Evolutionary conservation across 37 sponge, comb jelly and placozoan genomes (phyloP), one percentile per base, ranked within the genome.

Genomic region (Ephydatia muelleri): DNA sequence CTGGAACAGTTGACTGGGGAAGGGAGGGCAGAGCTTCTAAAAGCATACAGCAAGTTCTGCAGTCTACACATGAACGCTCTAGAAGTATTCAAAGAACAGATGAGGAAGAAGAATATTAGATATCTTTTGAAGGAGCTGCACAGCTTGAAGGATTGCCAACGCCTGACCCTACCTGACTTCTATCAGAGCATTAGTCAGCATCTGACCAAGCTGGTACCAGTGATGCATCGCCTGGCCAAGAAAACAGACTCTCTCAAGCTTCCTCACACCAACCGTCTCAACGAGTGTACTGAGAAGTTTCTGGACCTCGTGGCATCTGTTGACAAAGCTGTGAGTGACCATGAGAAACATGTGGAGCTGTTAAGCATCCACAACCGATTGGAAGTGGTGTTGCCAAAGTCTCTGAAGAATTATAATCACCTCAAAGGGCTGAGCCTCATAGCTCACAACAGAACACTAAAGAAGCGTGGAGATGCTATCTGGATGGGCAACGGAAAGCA

Each of bases 81-180:
- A n/a, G 88, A 90, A 48, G 32, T 80, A 29, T 94, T 83, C 91
- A 84, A 80, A 65, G 94, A 94, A 31, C 88, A 87, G n/a, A 35
- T 80, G 91, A 94, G 78, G 70, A 79, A 78, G 79, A 90, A 90
- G 79, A 71, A 70, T 22, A 90, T 94, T 73, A 72, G 70, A n/a
- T 38, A 86, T 12, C 68, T 85, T 26, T 76, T 90, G 72, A 87
- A 87, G 30, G 73, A 84, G 21, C 66, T 90, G 38, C 76, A 87
- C 67, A 80, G 74, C 29, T 48, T 87, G 27, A 81, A 90, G 49
- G 88, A 84, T 5, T 87, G 86, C 75, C 88, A 94, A 70, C 32
- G 94, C 13, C 67, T 90, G 38, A 84, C 78, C 31, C 83, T 90
- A 21, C 91, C 94, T 4, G 94, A 94, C 30, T 83, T 90, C 64